Conservation (phyloP, 2,113 vertebrate species). For the Perca fluviatilis region DNA sequence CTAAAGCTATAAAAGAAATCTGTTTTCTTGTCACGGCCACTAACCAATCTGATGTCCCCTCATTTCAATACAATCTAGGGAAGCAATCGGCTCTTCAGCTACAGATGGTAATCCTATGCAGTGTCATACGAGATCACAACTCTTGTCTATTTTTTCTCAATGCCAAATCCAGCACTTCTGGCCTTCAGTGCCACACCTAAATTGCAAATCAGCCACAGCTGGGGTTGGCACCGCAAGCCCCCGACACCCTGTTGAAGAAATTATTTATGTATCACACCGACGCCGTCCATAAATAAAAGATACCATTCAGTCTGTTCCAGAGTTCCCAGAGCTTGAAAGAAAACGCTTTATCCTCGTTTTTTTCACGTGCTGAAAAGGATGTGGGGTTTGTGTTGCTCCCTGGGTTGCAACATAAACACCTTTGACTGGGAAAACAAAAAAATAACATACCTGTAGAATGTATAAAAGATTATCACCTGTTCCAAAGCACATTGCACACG, state of each 20-base stretch:
- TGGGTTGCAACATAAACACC: constrained; percentile 44
- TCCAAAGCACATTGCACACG: constrained; percentile 11
- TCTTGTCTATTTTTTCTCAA: constrained; percentile 63
- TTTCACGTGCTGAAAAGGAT: constrained; percentile 31
- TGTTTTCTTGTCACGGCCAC: constrained; percentile 52
- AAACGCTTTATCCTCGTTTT: constrained; percentile 61
- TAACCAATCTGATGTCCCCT: constrained; percentile 67
- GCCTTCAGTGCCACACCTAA: constrained; percentile 70
- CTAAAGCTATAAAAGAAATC: constrained; percentile 23
- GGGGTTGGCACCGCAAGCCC: constrained; percentile 58
- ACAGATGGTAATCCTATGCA: constrained; percentile 67
- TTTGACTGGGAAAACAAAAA: constrained; percentile 37
- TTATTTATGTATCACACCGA: constrained; percentile 79
- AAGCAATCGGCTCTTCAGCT: constrained; percentile 54
- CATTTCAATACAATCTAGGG: constrained; percentile 68
- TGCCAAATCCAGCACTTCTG: constrained; percentile 64
- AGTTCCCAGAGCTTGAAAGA: constrained; percentile 55
- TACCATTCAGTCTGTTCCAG: constrained; percentile 61
- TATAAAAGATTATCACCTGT: constrained; percentile 35
- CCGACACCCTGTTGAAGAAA: constrained; percentile 66
- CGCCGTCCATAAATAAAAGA: constrained; percentile 79
- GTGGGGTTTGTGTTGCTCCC: constrained; percentile 21
- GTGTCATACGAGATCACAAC: constrained; percentile 64
- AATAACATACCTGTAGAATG: constrained; percentile 40
- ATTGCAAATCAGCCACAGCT: constrained; percentile 71